Percentiles rank a stretch among this genome's conserved stretches.
phyloP scores from a whole-genome alignment of 2,113 vertebrate species.

The Oriolus oriolus region DNA sequence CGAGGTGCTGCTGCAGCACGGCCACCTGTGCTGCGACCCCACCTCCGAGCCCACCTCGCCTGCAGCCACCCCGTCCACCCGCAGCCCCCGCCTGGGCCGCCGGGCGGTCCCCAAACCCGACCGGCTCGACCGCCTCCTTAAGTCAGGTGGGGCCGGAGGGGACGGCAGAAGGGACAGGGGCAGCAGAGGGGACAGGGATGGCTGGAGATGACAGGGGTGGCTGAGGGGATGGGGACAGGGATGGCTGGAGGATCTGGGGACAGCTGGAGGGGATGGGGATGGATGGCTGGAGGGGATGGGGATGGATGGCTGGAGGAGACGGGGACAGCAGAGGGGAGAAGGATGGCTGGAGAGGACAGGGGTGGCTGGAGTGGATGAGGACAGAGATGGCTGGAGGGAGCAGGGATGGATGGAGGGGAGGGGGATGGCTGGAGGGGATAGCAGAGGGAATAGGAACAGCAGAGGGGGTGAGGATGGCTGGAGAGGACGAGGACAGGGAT shows the following conservation, averaged over 20 bases:
- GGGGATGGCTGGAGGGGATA: not conserved
- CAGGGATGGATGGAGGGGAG: not conserved
- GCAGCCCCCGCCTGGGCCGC: conserved; percentile 86
- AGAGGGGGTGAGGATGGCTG: not conserved
- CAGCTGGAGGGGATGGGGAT: not conserved
- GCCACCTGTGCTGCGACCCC: conserved; percentile 82
- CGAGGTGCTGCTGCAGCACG: conserved; percentile 89
- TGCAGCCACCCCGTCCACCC: conserved; percentile 84
- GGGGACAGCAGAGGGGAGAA: rapidly evolving
- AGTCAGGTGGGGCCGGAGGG: conserved; percentile 70
- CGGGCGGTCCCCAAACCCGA: conserved; percentile 83
- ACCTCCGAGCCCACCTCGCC: conserved; percentile 90
- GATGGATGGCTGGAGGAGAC: not conserved
- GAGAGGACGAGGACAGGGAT: rapidly evolving
- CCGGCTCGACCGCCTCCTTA: conserved; percentile 86
- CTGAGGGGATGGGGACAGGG: not conserved
- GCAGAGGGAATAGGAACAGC: not conserved
- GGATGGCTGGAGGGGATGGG: not conserved
- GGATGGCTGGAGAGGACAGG: not conserved
- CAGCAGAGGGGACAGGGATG: not conserved
- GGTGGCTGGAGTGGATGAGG: not conserved
- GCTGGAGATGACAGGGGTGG: not conserved
- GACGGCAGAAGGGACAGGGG: rapidly evolving
- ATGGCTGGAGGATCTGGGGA: not conserved
- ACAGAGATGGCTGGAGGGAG: not conserved